Base-by-base conservation (phyloP, 1,140 invertebrate species). In the Trissolcus basalis region DNA sequence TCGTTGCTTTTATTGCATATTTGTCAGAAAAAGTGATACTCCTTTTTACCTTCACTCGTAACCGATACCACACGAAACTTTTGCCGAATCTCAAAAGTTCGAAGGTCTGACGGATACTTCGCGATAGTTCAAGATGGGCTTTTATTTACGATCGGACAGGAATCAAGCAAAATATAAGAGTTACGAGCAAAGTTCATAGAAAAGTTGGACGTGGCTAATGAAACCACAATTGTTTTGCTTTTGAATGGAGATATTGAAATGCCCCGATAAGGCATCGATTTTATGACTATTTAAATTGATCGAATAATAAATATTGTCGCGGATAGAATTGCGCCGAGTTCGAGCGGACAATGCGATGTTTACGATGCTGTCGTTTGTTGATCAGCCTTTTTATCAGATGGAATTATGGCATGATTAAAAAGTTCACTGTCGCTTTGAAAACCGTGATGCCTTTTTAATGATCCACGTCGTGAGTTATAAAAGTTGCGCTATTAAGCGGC, bases 81-180 rank as follows among this genome's bases (percentile, higher is more conserved):
- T 56, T 44, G 43, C 39, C 56, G 44, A 74, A 68, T 56, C 19
- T 27, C 19, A 36, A 74, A 74, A 74, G 63, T 74, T n/a, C 68
- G 63, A 47, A 16, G 63, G 36, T 45, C 13, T 58, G 63, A 32
- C 50, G 49, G 41, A 60, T 73, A 55, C 54, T 63, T 74, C 51
- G 44, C 4, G 45, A 74, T 27, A 50, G 65, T 74, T 67, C 4
- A 15, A 65, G 49, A 59, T 56, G 33, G 67, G 68, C 71, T 74
- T 74, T 68, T 74, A 56, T 74, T 74, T 47, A 68, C 71, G 71
- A 74, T 68, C 58, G 63, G 56, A 58, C 51, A 56, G 51, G 63
- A 67, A 74, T 74, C 71, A 67, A 61, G 63, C 63, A 63, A 74
- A 35, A 68, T 67, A 68, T 67, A 68, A 55, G 58, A 67, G 71